Evolutionary conservation across 1,140 invertebrate genomes (phyloP).

Genomic region (Trichonephila clavata): DNA sequence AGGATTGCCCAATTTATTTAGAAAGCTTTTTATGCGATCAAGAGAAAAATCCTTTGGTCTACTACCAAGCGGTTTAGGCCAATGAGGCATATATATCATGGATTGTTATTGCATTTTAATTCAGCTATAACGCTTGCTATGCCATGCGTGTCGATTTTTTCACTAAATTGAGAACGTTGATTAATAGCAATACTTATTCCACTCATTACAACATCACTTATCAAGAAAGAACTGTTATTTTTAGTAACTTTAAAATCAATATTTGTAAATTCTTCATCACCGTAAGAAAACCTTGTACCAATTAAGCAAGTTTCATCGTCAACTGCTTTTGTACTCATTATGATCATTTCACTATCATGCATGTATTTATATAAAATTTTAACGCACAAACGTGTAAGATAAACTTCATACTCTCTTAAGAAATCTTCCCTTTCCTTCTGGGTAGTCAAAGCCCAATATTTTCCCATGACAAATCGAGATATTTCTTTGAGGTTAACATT

Average conservation of each 20-base stretch:
- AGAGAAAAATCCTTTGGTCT: neutral
- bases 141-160: slow-evolving; percentile 39
- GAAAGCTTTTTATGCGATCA: no score
- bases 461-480: neutral
- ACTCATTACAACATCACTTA: slow-evolving; percentile 50
- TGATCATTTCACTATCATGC: slow-evolving; percentile 43
- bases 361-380: slow-evolving; percentile 46
- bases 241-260: slow-evolving; percentile 47
- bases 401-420: slow-evolving; percentile 33
- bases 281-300: slow-evolving; percentile 44
- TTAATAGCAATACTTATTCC: slow-evolving; percentile 48
- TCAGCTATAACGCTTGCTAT: slow-evolving; percentile 32
- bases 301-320: slow-evolving; percentile 47
- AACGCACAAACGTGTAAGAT: slow-evolving; percentile 32
- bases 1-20: no score
- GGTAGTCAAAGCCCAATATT: neutral
- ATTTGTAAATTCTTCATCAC: slow-evolving; percentile 50
- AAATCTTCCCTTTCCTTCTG: slow-evolving; percentile 19
- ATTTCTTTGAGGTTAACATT: slow-evolving; percentile 46
- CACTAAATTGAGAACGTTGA: slow-evolving; percentile 49
- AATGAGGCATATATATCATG: slow-evolving; percentile 47
- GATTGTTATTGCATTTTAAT: slow-evolving; percentile 49
- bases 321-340: slow-evolving; percentile 48
- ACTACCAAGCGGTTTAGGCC: slow-evolving; percentile 17
- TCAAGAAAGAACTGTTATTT: slow-evolving; percentile 50